Percentiles rank a stretch among this genome's conserved stretches.
Evolutionary conservation across 2,113 vertebrate genomes (phyloP).

Genomic region (Brachirus orientalis): DNA sequence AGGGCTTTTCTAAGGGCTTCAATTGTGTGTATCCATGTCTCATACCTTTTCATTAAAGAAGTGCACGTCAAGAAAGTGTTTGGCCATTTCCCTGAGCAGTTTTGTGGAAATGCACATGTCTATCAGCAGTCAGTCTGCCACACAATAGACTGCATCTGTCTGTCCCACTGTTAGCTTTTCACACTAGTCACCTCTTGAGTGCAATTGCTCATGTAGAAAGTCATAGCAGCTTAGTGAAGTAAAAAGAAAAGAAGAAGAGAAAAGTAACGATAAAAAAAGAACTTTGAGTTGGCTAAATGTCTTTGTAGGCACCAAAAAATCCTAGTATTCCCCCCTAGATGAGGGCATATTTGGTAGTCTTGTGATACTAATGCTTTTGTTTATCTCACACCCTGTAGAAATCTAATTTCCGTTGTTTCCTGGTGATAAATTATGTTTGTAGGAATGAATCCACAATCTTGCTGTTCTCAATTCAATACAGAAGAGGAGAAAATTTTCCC

Average conservation of each 20-base stretch:
- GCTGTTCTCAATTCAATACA: constrained; percentile 57
- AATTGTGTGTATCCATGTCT: constrained; percentile 6
- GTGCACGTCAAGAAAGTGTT: not conserved
- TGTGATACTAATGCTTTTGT: constrained; percentile 49
- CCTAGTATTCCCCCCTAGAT: constrained; percentile 21
- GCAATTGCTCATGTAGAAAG: constrained; percentile 27
- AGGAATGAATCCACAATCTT: constrained; percentile 55
- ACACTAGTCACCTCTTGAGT: constrained; percentile 29
- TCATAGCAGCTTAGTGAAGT: constrained; percentile 5
- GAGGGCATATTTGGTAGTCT: constrained; percentile 48
- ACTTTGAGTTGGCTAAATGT: not conserved
- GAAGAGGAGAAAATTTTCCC: constrained; percentile 49
- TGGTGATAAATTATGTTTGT: constrained; percentile 66
- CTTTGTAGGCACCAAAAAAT: not conserved
- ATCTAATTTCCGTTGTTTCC: constrained; percentile 55
- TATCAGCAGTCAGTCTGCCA: too few species aligned
- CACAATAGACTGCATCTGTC: too few species aligned
- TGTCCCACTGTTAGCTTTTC: constrained; percentile 23
- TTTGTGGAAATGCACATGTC: constrained; percentile 12
- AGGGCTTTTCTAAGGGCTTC: constrained; percentile 11
- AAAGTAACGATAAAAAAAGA: too few species aligned
- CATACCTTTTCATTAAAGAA: constrained; percentile 12
- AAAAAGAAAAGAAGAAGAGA: not conserved
- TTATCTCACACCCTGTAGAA: constrained; percentile 41
- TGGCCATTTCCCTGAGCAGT: not conserved